These are phyloP conservation scores for Haemorhous mexicanus DNA, from an alignment of 2,113 vertebrate species.

Conservation along the genomic window DNA sequence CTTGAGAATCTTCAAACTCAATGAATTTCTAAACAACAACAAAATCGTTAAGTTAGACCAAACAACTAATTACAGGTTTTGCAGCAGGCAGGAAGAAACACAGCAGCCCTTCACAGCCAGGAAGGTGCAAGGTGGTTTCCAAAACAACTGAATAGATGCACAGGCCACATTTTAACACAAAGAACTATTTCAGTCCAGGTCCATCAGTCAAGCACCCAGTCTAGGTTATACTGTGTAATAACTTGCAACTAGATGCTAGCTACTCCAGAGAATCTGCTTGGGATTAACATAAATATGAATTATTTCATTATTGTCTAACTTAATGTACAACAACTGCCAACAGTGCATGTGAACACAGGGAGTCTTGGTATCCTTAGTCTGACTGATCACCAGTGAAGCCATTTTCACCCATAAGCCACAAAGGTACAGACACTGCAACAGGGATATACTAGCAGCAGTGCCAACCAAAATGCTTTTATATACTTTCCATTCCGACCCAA, in stretches of 20 bases:
- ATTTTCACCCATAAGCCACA: neutral
- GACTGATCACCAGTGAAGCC: accelerated
- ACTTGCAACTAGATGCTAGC: neutral
- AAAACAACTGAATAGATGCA: neutral
- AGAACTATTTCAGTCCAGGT: neutral
- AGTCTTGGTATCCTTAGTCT: neutral
- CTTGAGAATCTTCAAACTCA: constrained; percentile 93
- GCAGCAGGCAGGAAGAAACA: neutral
- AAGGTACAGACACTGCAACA: neutral
- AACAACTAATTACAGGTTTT: neutral
- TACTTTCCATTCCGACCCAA: neutral
- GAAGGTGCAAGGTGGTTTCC: neutral
- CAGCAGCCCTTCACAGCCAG: neutral
- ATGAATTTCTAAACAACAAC: constrained; percentile 88
- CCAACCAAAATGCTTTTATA: neutral
- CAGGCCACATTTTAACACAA: neutral
- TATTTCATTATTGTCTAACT: neutral
- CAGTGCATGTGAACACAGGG: neutral
- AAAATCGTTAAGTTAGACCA: neutral
- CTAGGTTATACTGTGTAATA: neutral
- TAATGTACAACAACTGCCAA: neutral
- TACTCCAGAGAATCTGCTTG: neutral
- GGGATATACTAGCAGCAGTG: accelerated
- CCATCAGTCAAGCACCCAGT: neutral
- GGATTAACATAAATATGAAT: neutral